A percentile compares a stretch with the other conserved stretches of the same genome.
Evolutionary conservation across 1,140 invertebrate genomes (phyloP).

Genomic region (Euglossa dilemma): DNA sequence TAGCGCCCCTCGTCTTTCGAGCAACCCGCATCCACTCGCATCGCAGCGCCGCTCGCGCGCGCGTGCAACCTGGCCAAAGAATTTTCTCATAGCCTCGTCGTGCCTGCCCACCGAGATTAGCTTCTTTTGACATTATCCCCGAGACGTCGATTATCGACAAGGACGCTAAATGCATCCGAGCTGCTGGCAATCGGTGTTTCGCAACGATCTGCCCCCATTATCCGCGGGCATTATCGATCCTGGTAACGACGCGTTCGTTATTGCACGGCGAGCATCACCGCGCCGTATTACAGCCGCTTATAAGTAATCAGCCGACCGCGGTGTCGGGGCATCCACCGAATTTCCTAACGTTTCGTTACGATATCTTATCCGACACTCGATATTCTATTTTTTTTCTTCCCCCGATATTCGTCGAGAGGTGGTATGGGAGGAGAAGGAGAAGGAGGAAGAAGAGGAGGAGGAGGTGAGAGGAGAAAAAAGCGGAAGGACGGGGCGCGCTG

Average conservation of each 20-base stretch:
- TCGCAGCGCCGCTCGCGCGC: conserved; percentile 10
- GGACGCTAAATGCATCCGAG: conserved; percentile 65
- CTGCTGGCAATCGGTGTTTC: conserved; percentile 41
- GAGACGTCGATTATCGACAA: conserved; percentile 67
- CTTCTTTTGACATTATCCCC: conserved; percentile 64
- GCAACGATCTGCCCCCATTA: conserved; percentile 44
- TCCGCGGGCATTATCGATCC: not conserved
- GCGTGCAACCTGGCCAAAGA: conserved; percentile 30
- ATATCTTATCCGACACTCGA: not conserved
- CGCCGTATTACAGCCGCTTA: not conserved
- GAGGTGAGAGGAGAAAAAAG: too few relatives aligned
- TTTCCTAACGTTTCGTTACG: not conserved
- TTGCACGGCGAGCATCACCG: not conserved
- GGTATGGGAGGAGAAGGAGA: not conserved
- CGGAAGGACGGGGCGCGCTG: too few relatives aligned
- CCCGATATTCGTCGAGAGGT: not conserved
- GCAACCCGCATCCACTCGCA: conserved; percentile 40
- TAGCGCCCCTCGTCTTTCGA: conserved; percentile 49
- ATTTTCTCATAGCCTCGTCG: conserved; percentile 65
- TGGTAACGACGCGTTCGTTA: conserved; percentile 16
- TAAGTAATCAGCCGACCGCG: not conserved
- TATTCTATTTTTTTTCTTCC: not conserved
- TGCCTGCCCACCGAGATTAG: conserved; percentile 59
- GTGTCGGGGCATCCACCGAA: not conserved
- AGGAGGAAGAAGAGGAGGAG: too few relatives aligned